Percentiles rank a stretch among this genome's conserved stretches.
Conservation (phyloP, 2,113 vertebrate species). For the Gracilinanus agilis region DNA sequence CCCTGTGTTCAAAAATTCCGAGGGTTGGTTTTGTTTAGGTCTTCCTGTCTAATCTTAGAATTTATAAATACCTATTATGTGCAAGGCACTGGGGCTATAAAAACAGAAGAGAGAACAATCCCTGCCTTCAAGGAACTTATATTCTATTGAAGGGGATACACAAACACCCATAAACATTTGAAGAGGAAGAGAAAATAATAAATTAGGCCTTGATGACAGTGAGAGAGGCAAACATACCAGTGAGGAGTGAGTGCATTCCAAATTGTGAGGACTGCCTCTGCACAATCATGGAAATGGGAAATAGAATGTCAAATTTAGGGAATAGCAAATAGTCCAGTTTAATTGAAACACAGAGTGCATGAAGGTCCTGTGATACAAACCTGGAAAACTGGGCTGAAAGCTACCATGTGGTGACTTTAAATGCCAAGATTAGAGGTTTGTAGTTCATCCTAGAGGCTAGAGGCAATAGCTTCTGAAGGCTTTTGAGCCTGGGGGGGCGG, state of each 20-base stretch:
- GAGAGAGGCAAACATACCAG: not conserved
- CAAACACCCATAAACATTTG: not conserved
- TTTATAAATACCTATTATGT: not conserved
- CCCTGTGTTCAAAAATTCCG: constrained; percentile 51
- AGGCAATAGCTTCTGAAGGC: not conserved
- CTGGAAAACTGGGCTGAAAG: not conserved
- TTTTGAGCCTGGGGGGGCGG: not conserved
- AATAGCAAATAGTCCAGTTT: not conserved
- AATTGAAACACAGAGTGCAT: not conserved
- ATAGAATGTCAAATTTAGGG: not conserved
- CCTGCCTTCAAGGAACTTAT: not conserved
- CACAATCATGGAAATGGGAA: not conserved
- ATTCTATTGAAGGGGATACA: not conserved
- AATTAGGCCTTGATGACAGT: not conserved
- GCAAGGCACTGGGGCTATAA: not conserved
- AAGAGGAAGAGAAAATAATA: not conserved
- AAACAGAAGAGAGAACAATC: not conserved
- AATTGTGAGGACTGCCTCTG: not conserved
- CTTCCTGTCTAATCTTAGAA: not conserved
- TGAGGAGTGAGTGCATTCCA: not conserved
- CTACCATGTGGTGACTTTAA: not conserved
- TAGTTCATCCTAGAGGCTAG: not conserved
- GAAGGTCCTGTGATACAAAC: not conserved
- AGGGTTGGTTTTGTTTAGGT: not conserved
- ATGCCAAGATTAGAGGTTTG: not conserved